These are phyloP conservation scores for Mohoua ochrocephala DNA, from an alignment of 2,113 vertebrate genomes.

Conservation along the genomic window DNA sequence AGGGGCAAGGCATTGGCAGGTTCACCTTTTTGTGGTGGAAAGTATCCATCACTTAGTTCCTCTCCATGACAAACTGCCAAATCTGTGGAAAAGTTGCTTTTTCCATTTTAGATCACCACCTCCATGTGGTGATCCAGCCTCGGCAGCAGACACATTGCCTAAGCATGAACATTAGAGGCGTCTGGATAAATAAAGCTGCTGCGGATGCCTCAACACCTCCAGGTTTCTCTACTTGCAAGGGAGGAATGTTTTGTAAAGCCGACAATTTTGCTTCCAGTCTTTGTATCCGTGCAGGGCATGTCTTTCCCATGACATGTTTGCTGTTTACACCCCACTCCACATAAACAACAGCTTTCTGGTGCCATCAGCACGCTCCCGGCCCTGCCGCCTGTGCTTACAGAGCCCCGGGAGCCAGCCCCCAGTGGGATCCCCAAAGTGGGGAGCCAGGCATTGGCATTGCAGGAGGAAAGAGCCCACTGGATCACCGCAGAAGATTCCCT, in stretches of 20 bases:
- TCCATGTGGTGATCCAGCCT: conserved; percentile 65
- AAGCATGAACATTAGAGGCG: conserved; percentile 47
- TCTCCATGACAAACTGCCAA: conserved; percentile 46
- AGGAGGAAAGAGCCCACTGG: not conserved
- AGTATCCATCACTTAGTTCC: not conserved
- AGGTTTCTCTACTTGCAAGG: conserved; percentile 51
- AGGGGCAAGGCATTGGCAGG: not conserved
- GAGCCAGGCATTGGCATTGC: not conserved
- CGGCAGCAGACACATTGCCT: conserved; percentile 41
- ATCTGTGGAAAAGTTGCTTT: conserved; percentile 44
- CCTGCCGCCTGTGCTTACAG: not conserved
- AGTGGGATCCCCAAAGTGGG: rapidly evolving
- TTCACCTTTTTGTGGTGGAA: not conserved
- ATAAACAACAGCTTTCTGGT: conserved; percentile 43
- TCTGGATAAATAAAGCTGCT: conserved; percentile 63
- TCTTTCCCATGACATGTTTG: not conserved
- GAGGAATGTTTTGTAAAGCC: conserved; percentile 43
- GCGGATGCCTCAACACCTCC: conserved; percentile 50
- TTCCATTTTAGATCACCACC: conserved; percentile 66
- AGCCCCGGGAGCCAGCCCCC: not conserved
- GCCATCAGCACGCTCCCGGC: not conserved
- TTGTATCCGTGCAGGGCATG: not conserved
- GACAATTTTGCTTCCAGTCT: conserved; percentile 53
- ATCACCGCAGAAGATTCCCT: not conserved
- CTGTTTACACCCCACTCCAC: conserved; percentile 49